phyloP scores from a whole-genome alignment of 2,113 vertebrate species.

The Xiphophorus hellerii region DNA sequence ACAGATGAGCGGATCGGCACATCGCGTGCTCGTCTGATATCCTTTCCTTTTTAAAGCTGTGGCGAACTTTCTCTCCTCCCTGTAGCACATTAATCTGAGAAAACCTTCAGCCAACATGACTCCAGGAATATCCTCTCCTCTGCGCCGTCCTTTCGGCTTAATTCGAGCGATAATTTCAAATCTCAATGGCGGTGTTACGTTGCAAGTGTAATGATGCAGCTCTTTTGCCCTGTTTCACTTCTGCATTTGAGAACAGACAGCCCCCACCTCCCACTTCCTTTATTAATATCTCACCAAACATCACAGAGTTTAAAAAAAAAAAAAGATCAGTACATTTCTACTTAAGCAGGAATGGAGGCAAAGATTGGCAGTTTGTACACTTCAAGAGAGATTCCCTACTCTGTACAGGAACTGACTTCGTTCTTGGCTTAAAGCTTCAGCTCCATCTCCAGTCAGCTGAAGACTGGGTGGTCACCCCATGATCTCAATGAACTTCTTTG shows the following conservation, averaged over 20 bases:
- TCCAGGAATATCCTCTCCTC: background rate
- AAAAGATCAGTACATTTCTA: background rate
- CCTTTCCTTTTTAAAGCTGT: conserved; percentile 15
- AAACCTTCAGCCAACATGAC: conserved; percentile 77
- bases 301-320: background rate
- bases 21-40: conserved; percentile 2
- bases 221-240: conserved; percentile 69
- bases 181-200: background rate
- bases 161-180: background rate
- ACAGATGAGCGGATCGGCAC: conserved; percentile 1
- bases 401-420: no score
- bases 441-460: no score
- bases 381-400: background rate
- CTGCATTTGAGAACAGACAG: conserved; percentile 43
- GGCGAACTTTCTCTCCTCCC: conserved; percentile 49
- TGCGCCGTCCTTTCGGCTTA: background rate
- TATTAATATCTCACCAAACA: conserved; percentile 31
- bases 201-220: background rate
- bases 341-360: background rate
- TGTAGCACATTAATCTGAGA: conserved; percentile 64
- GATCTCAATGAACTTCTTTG: background rate
- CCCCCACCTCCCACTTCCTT: conserved; percentile 64
- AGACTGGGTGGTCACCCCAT: background rate
- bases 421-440: no score
- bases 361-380: background rate